phyloP scores from a whole-genome alignment of 2,113 vertebrate genomes.

The Peromyscus leucopus region DNA sequence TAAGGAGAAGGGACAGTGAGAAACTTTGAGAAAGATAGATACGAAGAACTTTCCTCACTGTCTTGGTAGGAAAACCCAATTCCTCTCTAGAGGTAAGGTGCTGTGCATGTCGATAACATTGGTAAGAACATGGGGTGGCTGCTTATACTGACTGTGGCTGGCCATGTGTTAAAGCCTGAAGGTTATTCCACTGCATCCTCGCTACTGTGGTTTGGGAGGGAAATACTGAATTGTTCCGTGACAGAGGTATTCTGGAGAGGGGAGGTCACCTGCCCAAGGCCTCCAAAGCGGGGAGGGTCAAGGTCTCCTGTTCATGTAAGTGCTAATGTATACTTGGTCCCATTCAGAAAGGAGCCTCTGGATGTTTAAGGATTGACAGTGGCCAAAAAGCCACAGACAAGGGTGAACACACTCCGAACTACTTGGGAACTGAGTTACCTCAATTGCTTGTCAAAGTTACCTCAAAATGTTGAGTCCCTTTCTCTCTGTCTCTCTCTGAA shows the following conservation, averaged over 20 bases:
- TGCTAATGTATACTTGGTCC: not conserved
- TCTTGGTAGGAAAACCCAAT: not conserved
- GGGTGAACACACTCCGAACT: not conserved
- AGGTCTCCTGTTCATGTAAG: not conserved
- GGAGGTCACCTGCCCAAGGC: not conserved
- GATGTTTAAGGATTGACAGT: not conserved
- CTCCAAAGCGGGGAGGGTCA: not conserved
- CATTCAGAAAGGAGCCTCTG: not conserved
- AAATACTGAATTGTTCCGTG: not conserved
- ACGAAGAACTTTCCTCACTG: not conserved
- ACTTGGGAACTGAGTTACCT: not conserved
- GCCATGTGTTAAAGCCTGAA: not conserved
- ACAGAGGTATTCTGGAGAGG: not conserved
- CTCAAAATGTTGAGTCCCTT: not conserved
- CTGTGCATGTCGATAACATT: not conserved
- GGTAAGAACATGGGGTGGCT: not conserved
- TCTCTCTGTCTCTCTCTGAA: not conserved
- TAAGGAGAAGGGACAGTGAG: not conserved
- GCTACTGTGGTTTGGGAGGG: not conserved
- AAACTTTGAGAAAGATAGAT: not conserved
- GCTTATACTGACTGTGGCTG: not conserved
- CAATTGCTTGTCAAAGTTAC: not conserved
- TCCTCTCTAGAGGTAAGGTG: not conserved
- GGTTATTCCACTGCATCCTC: too few species aligned
- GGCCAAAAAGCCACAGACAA: not conserved